phyloP scores from a whole-genome alignment of 2,888 invertebrate species.

The Eupelmus urozonus region DNA sequence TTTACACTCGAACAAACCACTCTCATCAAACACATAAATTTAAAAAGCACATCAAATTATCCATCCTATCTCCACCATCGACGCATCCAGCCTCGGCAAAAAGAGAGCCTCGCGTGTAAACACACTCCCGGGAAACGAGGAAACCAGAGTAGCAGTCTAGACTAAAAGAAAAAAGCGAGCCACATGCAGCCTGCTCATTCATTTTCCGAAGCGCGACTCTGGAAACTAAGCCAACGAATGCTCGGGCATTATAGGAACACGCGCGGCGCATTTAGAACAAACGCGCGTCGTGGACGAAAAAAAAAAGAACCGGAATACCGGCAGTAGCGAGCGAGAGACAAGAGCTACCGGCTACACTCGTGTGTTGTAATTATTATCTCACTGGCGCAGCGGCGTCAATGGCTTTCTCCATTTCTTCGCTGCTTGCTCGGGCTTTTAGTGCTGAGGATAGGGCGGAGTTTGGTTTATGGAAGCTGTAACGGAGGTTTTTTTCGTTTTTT shows the following conservation, averaged over 20 bases:
- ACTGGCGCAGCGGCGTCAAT: not conserved
- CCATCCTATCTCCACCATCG: no score
- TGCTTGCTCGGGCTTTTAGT: not conserved
- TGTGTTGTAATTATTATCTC: slow-evolving; percentile 38
- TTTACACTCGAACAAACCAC: no score
- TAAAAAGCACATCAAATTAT: no score
- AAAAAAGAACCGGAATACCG: slow-evolving; percentile 44
- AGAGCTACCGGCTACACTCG: not conserved
- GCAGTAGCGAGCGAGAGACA: not conserved
- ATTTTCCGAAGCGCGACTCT: slow-evolving; percentile 17
- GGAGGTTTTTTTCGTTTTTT: no score
- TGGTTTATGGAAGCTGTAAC: no score
- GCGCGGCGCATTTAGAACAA: slow-evolving; percentile 29
- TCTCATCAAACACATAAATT: no score
- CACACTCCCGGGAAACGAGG: no score
- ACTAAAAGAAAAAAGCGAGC: not conserved
- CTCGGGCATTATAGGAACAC: not conserved
- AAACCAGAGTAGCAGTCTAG: no score
- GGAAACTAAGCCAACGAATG: slow-evolving; percentile 21
- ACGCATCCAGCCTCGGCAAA: no score
- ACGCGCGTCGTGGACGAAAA: slow-evolving; percentile 1
- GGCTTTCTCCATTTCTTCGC: not conserved
- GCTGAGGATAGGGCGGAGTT: no score
- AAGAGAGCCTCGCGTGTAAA: no score
- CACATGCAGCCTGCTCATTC: not conserved